phyloP scores from a whole-genome alignment of 2,113 vertebrate species.

The Sitta europaea region DNA sequence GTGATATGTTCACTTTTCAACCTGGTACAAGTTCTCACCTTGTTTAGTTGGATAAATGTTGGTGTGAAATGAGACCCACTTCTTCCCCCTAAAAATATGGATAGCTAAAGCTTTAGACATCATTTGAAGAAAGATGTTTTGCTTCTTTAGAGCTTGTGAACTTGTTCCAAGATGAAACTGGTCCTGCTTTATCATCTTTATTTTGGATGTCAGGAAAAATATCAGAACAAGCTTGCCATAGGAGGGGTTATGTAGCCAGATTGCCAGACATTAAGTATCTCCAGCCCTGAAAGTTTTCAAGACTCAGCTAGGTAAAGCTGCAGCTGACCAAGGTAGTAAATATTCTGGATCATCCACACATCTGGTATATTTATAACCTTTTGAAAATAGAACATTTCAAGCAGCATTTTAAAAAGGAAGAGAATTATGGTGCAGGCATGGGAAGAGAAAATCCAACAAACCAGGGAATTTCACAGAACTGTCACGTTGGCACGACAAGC shows the following conservation, averaged over 20 bases:
- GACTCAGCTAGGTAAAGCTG: neutral
- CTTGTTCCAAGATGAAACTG: neutral
- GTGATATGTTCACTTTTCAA: neutral
- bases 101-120: neutral
- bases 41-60: neutral
- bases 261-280: neutral
- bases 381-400: neutral
- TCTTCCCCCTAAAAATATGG: neutral
- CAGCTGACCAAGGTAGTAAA: neutral
- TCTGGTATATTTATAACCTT: neutral
- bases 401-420: neutral
- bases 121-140: neutral
- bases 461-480: neutral
- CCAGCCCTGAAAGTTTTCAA: neutral
- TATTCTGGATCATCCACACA: neutral
- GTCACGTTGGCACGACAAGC: neutral
- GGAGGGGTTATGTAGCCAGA: neutral
- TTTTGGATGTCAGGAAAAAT: neutral
- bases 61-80: neutral
- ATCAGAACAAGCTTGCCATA: neutral
- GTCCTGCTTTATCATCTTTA: neutral
- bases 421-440: neutral
- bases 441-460: neutral
- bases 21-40: neutral
- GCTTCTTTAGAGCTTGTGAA: neutral